These are phyloP conservation scores for Anas capensis DNA, from an alignment of 2,797 vertebrate species.

Conservation along the genomic window DNA sequence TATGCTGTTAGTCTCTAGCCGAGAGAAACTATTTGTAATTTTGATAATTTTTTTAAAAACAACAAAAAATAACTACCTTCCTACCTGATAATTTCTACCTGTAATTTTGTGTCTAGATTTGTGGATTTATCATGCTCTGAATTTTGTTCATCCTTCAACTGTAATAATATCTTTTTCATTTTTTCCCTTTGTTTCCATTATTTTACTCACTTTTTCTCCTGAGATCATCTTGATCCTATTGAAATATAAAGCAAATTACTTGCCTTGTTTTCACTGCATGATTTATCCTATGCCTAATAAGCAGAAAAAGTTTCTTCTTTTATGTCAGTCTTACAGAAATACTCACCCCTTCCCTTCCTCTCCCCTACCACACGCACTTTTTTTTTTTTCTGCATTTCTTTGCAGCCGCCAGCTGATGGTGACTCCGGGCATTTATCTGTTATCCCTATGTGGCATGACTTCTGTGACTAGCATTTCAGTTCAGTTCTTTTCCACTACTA, in stretches of 20 bases:
- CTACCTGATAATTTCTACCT: not conserved
- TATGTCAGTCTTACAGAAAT: not conserved
- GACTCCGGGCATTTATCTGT: not conserved
- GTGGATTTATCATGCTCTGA: not conserved
- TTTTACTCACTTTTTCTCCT: not conserved
- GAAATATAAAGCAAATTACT: not conserved
- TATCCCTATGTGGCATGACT: not conserved
- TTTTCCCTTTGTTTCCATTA: not conserved
- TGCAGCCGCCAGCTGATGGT: not conserved
- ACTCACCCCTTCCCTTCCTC: accelerated
- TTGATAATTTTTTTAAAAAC: not conserved
- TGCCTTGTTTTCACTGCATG: not conserved
- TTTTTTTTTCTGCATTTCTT: not conserved
- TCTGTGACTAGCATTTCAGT: not conserved
- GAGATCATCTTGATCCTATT: not conserved
- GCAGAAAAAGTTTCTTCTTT: not conserved
- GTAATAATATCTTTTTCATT: not conserved
- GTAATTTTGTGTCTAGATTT: not conserved
- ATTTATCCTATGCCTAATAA: not conserved
- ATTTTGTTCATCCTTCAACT: not conserved
- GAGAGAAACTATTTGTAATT: not conserved
- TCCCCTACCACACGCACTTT: accelerated
- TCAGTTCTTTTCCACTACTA: not conserved
- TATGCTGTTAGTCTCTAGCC: not conserved
- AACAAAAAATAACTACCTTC: not conserved